phyloP scores from a whole-genome alignment of 2,888 invertebrate species.

The Drosophila cognata region DNA sequence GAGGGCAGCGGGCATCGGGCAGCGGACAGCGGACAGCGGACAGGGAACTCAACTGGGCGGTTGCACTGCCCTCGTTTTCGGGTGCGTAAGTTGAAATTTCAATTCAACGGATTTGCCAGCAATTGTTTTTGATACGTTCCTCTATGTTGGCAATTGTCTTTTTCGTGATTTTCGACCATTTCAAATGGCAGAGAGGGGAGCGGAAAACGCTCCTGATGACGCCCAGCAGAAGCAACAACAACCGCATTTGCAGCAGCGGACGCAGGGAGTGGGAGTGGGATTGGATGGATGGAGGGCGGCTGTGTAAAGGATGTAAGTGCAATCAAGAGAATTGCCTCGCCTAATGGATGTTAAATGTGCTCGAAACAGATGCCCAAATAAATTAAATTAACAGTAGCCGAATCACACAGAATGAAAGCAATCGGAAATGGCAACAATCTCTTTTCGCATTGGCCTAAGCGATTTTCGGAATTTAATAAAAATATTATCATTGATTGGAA shows the following conservation, averaged over 20 bases:
- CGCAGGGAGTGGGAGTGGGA: background rate
- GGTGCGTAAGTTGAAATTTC: constrained; percentile 76
- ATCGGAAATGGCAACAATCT: constrained; percentile 4
- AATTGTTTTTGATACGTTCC: constrained; percentile 76
- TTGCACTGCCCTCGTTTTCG: constrained; percentile 52
- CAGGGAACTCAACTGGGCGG: constrained; percentile 20
- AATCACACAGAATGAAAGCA: constrained; percentile 15
- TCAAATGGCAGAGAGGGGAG: constrained; percentile 13
- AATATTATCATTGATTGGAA: background rate
- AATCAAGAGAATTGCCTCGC: constrained; percentile 81
- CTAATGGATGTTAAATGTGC: constrained; percentile 84
- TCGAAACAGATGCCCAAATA: constrained; percentile 82
- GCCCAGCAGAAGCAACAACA: constrained; percentile 42
- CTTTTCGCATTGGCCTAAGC: background rate
- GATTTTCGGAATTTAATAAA: background rate
- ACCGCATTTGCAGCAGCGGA: background rate
- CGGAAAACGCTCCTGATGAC: constrained; percentile 48
- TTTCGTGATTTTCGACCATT: constrained; percentile 48
- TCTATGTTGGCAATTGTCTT: constrained; percentile 56
- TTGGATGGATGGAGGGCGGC: constrained; percentile 7
- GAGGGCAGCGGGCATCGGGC: background rate
- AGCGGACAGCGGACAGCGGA: background rate
- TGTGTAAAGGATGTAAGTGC: constrained; percentile 56
- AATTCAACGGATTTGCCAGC: constrained; percentile 76
- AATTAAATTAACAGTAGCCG: constrained; percentile 72